phyloP scores from a whole-genome alignment of 2,797 vertebrate genomes.

The Mormyrus proboscirostris region DNA sequence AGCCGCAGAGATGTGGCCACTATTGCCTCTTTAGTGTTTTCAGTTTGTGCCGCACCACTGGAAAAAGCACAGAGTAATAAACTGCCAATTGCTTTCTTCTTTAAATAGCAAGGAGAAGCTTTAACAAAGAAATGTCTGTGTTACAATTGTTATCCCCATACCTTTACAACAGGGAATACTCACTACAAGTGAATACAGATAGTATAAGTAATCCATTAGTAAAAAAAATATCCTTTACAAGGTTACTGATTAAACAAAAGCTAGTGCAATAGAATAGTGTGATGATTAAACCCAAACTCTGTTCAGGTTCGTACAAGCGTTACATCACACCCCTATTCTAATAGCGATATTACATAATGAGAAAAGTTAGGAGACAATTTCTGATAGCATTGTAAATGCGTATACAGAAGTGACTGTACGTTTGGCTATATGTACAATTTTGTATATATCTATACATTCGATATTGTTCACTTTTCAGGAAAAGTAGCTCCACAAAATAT shows the following conservation, averaged over 20 bases:
- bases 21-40: background rate
- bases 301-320: conserved; percentile 20
- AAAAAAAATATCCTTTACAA: conserved; percentile 24
- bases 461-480: conserved; percentile 26
- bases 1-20: background rate
- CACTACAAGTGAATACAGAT: conserved; percentile 47
- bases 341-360: conserved; percentile 27
- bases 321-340: conserved; percentile 28
- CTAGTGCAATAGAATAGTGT: conserved; percentile 7
- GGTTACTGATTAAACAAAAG: conserved; percentile 11
- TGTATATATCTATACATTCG: conserved; percentile 22
- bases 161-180: conserved; percentile 21
- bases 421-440: conserved; percentile 23
- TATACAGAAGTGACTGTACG: conserved; percentile 20
- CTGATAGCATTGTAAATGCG: conserved; percentile 12
- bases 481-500: conserved; percentile 46
- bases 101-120: background rate
- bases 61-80: background rate
- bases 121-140: background rate
- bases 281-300: conserved; percentile 35
- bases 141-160: background rate
- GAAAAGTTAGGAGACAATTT: conserved; percentile 10
- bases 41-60: background rate
- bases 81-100: background rate
- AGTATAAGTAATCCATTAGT: conserved; percentile 33